Percentiles rank a stretch among this genome's conserved stretches.
phyloP scores from a whole-genome alignment of 23 tunicate genomes.

The Clavelina lepadiformis region DNA sequence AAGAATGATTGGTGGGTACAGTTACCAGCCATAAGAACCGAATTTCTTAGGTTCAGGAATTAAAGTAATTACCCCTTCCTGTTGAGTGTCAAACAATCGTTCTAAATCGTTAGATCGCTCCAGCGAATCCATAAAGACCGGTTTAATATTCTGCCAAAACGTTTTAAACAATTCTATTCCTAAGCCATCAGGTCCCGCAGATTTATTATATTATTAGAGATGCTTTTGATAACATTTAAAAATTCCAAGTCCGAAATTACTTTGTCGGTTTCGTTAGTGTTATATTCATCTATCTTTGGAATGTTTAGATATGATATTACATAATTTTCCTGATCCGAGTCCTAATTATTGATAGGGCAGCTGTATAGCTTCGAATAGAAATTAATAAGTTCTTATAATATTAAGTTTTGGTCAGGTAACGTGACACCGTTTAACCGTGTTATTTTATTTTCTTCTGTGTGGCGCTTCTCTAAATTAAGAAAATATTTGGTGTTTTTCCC shows the following conservation, averaged over 20 bases:
- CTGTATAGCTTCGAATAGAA: neutral
- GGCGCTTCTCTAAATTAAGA: neutral
- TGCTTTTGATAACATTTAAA: neutral
- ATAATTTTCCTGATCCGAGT: too few relatives aligned
- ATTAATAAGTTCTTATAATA: neutral
- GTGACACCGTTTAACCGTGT: too few relatives aligned
- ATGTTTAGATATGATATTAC: too few relatives aligned
- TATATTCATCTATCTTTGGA: too few relatives aligned
- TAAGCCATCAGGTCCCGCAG: too few relatives aligned
- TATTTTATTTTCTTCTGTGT: neutral
- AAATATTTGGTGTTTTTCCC: constrained; percentile 5
- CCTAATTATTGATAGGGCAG: too few relatives aligned
- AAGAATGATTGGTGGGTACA: constrained; percentile 2
- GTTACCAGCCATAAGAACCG: too few relatives aligned
- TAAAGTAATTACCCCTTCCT: neutral
- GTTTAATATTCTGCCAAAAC: constrained; percentile 5
- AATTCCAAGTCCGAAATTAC: constrained; percentile 1
- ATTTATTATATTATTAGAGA: neutral
- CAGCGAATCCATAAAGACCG: neutral
- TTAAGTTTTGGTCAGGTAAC: neutral
- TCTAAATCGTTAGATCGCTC: neutral
- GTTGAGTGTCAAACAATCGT: neutral
- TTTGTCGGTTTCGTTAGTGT: neutral
- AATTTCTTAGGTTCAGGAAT: constrained; percentile 8
- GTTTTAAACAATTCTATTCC: constrained; percentile 1